A percentile compares a stretch with the other conserved stretches of the same genome.
These are phyloP conservation scores for Hetaerina americana DNA, from an alignment of 1,140 invertebrate genomes.

Conservation along the genomic window DNA sequence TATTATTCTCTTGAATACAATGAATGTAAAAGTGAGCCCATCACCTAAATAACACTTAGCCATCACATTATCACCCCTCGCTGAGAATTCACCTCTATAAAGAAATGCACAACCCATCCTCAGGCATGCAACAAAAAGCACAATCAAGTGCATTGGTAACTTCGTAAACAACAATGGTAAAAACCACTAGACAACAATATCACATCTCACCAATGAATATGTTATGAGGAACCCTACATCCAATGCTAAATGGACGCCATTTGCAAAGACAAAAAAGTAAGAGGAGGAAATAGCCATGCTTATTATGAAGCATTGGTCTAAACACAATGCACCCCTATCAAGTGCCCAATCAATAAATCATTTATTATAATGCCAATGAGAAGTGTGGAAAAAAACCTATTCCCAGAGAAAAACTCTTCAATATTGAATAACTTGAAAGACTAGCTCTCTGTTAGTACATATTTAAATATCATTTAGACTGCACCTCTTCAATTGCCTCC, in stretches of 20 bases:
- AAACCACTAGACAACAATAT: slow-evolving; percentile 12
- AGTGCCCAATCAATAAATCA: background rate
- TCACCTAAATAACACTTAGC: background rate
- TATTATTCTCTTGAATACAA: background rate
- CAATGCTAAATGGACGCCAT: slow-evolving; percentile 12
- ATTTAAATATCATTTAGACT: slow-evolving; percentile 2
- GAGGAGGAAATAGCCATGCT: slow-evolving; percentile 1
- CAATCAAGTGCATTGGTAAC: slow-evolving; percentile 15
- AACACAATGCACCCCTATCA: slow-evolving; percentile 5
- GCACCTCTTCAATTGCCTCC: slow-evolving; percentile 3
- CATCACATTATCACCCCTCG: background rate
- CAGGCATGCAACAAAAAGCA: slow-evolving; percentile 9
- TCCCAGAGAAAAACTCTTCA: background rate
- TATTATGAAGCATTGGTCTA: slow-evolving; percentile 1
- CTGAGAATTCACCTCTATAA: background rate
- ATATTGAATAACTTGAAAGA: background rate
- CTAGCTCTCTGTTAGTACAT: background rate
- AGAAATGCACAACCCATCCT: background rate
- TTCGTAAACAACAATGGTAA: slow-evolving; percentile 11
- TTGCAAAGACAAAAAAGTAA: slow-evolving; percentile 7
- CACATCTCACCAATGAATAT: slow-evolving; percentile 17
- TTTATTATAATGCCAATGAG: background rate
- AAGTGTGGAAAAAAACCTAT: background rate
- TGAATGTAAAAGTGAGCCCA: background rate
- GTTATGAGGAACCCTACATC: slow-evolving; percentile 9